Conservation (phyloP, 2,113 vertebrate genomes). For the Mesocricetus auratus region DNA sequence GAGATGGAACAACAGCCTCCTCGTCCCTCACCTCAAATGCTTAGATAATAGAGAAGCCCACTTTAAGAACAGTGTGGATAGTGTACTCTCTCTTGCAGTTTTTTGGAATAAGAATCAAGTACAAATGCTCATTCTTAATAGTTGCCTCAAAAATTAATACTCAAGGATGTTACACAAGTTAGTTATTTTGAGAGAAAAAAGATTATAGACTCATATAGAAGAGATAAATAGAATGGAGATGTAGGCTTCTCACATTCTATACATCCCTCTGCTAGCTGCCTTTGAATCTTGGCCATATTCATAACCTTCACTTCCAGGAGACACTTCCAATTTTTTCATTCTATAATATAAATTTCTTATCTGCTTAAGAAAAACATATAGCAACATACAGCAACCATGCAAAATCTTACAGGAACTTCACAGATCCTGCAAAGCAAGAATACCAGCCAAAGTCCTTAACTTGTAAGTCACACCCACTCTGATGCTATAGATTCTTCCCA, state of each 20-base stretch:
- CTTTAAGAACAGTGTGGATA: neutral
- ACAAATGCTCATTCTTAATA: neutral
- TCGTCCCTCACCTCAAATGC: neutral
- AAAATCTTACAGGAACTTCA: constrained; percentile 14
- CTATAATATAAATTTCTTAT: neutral
- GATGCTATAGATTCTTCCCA: constrained; percentile 35
- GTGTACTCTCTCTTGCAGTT: neutral
- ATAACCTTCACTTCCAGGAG: constrained; percentile 48
- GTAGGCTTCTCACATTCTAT: neutral
- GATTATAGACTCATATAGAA: neutral
- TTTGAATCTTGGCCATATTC: constrained; percentile 42
- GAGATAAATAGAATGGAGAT: neutral
- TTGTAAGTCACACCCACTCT: neutral
- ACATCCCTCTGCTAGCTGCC: neutral
- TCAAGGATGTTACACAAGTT: neutral
- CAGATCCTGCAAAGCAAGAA: neutral
- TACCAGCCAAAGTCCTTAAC: neutral
- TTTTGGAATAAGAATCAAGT: neutral
- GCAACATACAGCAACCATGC: neutral
- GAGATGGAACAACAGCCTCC: neutral
- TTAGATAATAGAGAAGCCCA: neutral
- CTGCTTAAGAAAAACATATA: constrained; percentile 41
- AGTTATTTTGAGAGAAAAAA: neutral
- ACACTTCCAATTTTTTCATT: constrained; percentile 33
- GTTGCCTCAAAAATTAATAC: neutral